phyloP scores from a whole-genome alignment of 1,140 invertebrate species.

The Steinernema feltiae region DNA sequence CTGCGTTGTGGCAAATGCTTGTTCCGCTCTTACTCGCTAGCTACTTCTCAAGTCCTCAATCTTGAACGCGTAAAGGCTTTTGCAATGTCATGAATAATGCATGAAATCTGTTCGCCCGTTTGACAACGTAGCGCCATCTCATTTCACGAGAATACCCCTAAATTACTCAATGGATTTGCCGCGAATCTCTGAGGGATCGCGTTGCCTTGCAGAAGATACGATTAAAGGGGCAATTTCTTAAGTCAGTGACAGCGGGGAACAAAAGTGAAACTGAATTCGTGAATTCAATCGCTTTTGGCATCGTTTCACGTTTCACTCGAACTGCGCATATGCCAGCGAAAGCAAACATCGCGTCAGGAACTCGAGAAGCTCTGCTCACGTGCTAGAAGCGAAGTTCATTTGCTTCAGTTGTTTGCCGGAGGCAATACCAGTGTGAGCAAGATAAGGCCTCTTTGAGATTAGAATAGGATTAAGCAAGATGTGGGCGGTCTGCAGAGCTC shows the following conservation, averaged over 20 bases:
- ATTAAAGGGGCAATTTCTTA: too few species aligned
- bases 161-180: too few species aligned
- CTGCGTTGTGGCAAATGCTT: too few species aligned
- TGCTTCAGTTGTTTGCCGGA: background rate
- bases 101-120: background rate
- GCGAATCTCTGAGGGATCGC: too few species aligned
- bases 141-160: too few species aligned
- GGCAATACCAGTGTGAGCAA: background rate
- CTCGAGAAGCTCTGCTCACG: too few species aligned
- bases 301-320: background rate
- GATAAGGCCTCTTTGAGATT: slow-evolving; percentile 4
- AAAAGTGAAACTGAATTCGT: too few species aligned
- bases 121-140: too few species aligned
- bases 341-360: too few species aligned
- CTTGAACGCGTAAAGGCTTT: background rate
- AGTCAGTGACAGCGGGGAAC: background rate
- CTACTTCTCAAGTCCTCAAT: too few species aligned
- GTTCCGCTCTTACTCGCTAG: too few species aligned
- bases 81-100: background rate
- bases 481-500: background rate
- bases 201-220: too few species aligned
- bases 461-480: slow-evolving; percentile 8
- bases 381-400: background rate
- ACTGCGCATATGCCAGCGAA: background rate
- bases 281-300: background rate